A percentile compares a stretch with the other conserved stretches of the same genome.
Conservation (phyloP, 2,113 vertebrate species). For the Ceyx margarethae region DNA sequence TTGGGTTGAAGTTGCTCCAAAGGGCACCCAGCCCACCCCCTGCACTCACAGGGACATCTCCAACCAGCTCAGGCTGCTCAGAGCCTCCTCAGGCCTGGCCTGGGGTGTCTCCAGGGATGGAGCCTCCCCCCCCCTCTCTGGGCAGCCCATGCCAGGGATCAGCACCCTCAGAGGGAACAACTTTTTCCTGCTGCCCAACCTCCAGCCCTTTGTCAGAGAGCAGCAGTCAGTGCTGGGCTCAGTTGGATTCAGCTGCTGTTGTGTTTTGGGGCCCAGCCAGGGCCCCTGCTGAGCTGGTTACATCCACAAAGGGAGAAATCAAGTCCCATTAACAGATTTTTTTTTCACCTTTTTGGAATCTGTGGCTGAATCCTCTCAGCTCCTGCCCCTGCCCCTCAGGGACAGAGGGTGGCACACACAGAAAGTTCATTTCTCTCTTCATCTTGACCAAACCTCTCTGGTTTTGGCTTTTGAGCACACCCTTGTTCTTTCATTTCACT, state of each 20-base stretch:
- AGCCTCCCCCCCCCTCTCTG: no score
- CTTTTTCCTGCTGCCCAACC: no score
- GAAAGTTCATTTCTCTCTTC: not conserved
- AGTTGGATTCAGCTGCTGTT: not conserved
- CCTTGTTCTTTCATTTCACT: not conserved
- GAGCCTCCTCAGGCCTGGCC: no score
- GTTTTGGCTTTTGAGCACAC: not conserved
- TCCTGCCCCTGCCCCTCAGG: not conserved
- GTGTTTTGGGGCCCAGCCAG: not conserved
- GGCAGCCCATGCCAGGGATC: no score
- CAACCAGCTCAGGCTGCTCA: no score
- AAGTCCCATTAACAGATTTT: not conserved
- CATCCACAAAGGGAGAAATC: not conserved
- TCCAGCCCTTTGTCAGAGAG: no score
- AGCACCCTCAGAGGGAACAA: no score
- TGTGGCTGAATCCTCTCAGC: not conserved
- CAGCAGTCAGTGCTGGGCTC: no score
- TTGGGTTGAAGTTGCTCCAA: no score
- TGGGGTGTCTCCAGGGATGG: no score
- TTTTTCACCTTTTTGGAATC: not conserved
- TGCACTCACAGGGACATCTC: no score
- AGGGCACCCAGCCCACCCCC: no score
- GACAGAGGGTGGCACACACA: not conserved
- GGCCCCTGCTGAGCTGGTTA: not conserved
- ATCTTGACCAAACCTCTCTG: fast-evolving